A percentile compares a stretch with the other conserved stretches of the same genome.
Evolutionary conservation across 2,113 vertebrate genomes (phyloP).

Genomic region (Eretmochelys imbricata): DNA sequence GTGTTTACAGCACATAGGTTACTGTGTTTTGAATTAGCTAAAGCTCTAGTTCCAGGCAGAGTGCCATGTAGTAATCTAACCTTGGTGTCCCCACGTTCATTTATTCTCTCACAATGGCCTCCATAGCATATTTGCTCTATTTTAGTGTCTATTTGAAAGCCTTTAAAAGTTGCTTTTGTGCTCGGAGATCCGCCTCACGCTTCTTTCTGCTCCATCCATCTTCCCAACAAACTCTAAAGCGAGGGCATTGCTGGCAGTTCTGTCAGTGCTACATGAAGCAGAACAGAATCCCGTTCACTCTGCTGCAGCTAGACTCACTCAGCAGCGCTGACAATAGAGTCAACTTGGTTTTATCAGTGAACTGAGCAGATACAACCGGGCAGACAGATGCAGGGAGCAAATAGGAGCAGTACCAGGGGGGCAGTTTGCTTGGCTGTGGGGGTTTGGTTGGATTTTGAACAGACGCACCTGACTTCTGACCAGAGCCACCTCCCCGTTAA

Average conservation of each 20-base stretch:
- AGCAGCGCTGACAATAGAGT: conserved; percentile 56
- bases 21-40: not conserved
- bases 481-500: conserved; percentile 7
- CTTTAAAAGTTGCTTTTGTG: conserved; percentile 57
- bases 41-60: not conserved
- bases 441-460: not conserved
- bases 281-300: conserved; percentile 65
- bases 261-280: conserved; percentile 68
- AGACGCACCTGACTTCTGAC: conserved; percentile 33
- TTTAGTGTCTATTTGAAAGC: conserved; percentile 31
- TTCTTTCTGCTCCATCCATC: conserved; percentile 7
- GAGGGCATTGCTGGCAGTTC: conserved; percentile 26
- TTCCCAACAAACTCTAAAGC: conserved; percentile 35
- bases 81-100: conserved; percentile 35
- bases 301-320: conserved; percentile 59
- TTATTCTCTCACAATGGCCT: conserved; percentile 33
- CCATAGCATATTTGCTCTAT: conserved; percentile 26
- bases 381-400: conserved; percentile 53
- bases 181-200: conserved; percentile 17
- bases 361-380: conserved; percentile 49
- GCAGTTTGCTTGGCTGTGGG: conserved; percentile 11
- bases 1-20: not conserved
- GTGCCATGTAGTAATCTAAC: not conserved
- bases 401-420: conserved; percentile 35
- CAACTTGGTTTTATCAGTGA: conserved; percentile 44